Evolutionary conservation across 2,888 invertebrate species (phyloP), one percentile per base, ranked within the genome.

Genomic region (Pachliopta kotzebuea): DNA sequence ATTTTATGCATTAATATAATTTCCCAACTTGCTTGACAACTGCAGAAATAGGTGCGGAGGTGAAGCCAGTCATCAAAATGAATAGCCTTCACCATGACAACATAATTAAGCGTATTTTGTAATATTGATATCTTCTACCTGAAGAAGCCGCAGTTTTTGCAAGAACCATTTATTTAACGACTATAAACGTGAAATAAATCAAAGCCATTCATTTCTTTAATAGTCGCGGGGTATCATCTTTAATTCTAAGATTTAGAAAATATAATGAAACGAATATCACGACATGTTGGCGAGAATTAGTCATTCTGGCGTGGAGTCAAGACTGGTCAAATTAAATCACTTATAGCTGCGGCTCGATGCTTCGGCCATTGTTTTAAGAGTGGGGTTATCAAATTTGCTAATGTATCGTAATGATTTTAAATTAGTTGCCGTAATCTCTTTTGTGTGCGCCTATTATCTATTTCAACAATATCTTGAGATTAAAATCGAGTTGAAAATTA

Each of bases 271-370:
- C 71, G 70, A 83, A 78, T 85, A 79, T 83, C 76, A 83, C 81
- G 79, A 80, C 74, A 75, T 75, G 77, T 77, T 80, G 74, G 76
- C 75, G 76, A 69, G 83, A 83, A 88, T 90, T 88, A 87, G 88
- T 88, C 85, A 88, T 84, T 84, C 77, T 90, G 90, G 90, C 90
- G 88, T 70, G 73, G 84, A 82, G 76, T 88, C 90, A 89, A 88
- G 79, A 73, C 75, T 73, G 77, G 71, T 74, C 79, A 82, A 85
- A 86, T 86, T 83, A 87, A 88, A 85, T 85, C 83, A 78, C 69
- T 73, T 74, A 84, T 82, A 80, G 77, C 74, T 75, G 72, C 74
- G 75, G 78, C 76, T 80, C 80, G 76, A 80, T 70, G 80, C 80
- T 79, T 79, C 76, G 70, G 74, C 85, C 81, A 88, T 90, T 87